phyloP scores from a whole-genome alignment of 2,888 invertebrate genomes.

The Ochropleura leucogaster region DNA sequence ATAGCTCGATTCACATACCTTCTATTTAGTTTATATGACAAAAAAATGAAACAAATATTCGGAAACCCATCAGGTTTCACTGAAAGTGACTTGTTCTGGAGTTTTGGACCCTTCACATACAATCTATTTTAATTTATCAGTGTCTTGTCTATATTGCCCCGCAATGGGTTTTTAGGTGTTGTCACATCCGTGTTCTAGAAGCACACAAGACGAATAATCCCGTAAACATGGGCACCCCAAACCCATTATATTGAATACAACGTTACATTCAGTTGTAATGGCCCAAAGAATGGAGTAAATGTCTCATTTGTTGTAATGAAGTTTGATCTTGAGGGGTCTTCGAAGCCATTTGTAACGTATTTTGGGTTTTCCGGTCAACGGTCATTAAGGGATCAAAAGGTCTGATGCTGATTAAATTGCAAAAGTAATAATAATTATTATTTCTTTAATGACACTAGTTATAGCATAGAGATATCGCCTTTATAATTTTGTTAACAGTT shows the following conservation, averaged over 20 bases:
- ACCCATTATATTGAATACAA: slow-evolving; percentile 1
- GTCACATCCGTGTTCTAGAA: neutral
- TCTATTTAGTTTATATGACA: neutral
- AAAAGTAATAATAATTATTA: too few relatives aligned
- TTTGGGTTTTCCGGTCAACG: neutral
- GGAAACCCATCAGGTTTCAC: too few relatives aligned
- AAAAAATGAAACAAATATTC: neutral
- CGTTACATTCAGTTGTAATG: slow-evolving; percentile 25
- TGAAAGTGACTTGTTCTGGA: too few relatives aligned
- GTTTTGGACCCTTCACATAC: neutral
- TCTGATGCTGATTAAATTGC: neutral
- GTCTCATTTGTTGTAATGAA: slow-evolving; percentile 25
- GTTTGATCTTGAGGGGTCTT: slow-evolving; percentile 17
- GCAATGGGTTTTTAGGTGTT: neutral
- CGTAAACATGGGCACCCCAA: neutral
- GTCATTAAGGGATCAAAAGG: neutral
- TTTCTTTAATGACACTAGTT: neutral
- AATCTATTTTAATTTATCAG: neutral
- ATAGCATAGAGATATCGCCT: neutral
- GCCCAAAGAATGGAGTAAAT: slow-evolving; percentile 20
- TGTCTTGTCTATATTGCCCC: neutral
- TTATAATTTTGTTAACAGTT: neutral
- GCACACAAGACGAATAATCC: neutral
- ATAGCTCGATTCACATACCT: neutral
- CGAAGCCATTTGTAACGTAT: neutral